phyloP scores from a whole-genome alignment of 2,888 invertebrate genomes.

The Orchestes rusci region DNA sequence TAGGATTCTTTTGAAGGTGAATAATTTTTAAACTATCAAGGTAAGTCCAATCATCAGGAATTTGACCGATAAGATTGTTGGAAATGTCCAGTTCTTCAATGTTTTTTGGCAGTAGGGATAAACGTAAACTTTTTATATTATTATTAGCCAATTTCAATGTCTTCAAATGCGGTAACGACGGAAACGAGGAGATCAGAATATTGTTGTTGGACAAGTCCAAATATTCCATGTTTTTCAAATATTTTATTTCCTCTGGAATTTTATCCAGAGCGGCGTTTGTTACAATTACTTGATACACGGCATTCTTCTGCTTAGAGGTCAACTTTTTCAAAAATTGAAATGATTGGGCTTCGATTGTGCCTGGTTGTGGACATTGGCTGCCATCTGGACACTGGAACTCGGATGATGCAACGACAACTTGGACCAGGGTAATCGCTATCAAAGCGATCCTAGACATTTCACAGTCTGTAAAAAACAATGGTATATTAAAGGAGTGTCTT shows the following conservation, averaged over 20 bases:
- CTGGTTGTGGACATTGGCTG: conserved; percentile 57
- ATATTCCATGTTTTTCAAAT: conserved; percentile 35
- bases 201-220: conserved; percentile 38
- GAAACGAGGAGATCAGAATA: conserved; percentile 28
- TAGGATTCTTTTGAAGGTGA: conserved; percentile 59
- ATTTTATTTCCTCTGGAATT: conserved; percentile 37
- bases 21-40: conserved; percentile 54
- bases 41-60: conserved; percentile 48
- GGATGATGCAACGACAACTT: conserved; percentile 29
- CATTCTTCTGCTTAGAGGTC: conserved; percentile 31
- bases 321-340: conserved; percentile 69
- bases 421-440: conserved; percentile 20
- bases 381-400: conserved; percentile 47
- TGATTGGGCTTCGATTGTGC: conserved; percentile 58
- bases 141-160: conserved; percentile 36
- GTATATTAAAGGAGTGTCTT: no score
- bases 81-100: conserved; percentile 52
- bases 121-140: conserved; percentile 34
- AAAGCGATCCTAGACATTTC: conserved; percentile 30
- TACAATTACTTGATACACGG: conserved; percentile 29
- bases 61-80: conserved; percentile 54
- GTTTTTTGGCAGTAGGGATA: conserved; percentile 36
- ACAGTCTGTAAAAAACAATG: conserved; percentile 28
- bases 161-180: conserved; percentile 35
- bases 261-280: conserved; percentile 33